Conservation (phyloP, 2,888 invertebrate species). For the Eristalis arbustorum region DNA sequence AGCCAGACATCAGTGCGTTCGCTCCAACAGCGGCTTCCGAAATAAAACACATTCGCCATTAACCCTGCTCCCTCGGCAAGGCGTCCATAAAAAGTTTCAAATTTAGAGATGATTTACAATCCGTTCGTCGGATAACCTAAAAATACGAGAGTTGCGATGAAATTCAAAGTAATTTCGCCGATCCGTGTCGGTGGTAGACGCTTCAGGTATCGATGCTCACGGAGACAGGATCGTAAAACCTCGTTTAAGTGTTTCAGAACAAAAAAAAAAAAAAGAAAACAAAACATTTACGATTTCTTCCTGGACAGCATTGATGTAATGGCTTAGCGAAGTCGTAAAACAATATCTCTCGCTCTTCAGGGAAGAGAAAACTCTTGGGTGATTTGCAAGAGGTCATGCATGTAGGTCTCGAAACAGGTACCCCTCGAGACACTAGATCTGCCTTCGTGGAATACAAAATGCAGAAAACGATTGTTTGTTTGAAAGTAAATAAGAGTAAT, state of each 20-base stretch:
- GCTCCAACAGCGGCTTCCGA: not conserved
- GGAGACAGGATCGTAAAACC: conserved; percentile 3
- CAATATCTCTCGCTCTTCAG: not conserved
- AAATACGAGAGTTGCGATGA: not conserved
- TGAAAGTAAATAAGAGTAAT: not conserved
- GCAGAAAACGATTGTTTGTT: not conserved
- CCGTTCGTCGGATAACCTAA: not conserved
- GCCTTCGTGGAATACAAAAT: not conserved
- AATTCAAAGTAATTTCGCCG: not conserved
- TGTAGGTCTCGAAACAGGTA: not conserved
- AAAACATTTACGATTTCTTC: conserved; percentile 4
- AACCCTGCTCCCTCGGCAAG: not conserved
- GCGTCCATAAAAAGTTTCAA: not conserved
- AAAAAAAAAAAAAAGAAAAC: not conserved
- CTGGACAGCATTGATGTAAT: not conserved
- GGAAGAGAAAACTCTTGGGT: not conserved
- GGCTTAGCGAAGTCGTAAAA: conserved; percentile 10
- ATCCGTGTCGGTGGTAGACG: not conserved
- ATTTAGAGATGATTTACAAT: not conserved
- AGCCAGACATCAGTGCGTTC: not conserved
- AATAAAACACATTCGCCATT: not conserved
- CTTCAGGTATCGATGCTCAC: conserved; percentile 8
- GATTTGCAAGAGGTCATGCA: not conserved
- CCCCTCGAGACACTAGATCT: not conserved
- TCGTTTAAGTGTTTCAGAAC: not conserved